Evolutionary conservation across 2,888 invertebrate species (phyloP).

Genomic region (Xanthorhoe spadicearia): DNA sequence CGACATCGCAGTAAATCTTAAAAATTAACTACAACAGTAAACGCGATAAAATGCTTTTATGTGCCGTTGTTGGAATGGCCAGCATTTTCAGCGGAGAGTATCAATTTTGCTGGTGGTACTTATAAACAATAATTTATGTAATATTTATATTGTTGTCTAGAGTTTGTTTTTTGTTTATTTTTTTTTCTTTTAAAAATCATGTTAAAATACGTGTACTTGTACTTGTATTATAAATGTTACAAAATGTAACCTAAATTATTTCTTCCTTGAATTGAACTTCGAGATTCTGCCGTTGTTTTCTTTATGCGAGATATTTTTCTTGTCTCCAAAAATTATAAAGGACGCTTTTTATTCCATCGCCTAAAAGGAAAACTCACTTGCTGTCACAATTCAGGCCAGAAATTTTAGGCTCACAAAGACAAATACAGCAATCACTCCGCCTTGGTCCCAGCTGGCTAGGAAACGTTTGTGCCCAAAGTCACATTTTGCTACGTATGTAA

Average conservation of each 20-base stretch:
- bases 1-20: conserved; percentile 57
- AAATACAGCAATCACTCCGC: neutral
- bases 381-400: neutral
- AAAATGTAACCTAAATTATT: neutral
- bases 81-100: conserved; percentile 20
- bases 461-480: neutral
- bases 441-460: neutral
- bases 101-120: conserved; percentile 12
- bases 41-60: conserved; percentile 41
- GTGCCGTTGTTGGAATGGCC: conserved; percentile 23
- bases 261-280: neutral
- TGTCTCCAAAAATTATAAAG: neutral
- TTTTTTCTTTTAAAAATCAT: neutral
- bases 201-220: neutral
- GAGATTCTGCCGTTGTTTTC: neutral
- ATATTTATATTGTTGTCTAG: neutral
- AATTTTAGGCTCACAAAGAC: neutral
- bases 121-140: neutral
- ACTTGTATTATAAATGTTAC: neutral
- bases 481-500: neutral
- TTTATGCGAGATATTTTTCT: neutral
- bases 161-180: neutral
- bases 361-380: neutral
- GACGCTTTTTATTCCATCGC: neutral
- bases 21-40: conserved; percentile 50